Base-by-base conservation (phyloP, 2,113 vertebrate genomes). In the Psilopsiagon aurifrons region DNA sequence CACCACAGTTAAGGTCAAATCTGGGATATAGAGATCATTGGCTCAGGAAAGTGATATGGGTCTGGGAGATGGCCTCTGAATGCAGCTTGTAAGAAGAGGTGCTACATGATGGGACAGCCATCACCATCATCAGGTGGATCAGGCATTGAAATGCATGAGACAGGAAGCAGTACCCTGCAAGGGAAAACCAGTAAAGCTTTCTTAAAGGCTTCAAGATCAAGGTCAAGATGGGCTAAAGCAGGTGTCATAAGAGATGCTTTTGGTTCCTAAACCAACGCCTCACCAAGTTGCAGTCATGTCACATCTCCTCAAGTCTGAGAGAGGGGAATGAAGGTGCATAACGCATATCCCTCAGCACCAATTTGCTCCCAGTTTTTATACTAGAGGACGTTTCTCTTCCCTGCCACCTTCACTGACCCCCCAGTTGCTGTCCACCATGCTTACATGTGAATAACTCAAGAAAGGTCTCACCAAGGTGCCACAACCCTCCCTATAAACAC, bases 201-300 rank as follows among this genome's bases (percentile, higher is more conserved):
- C 63, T 55, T 44, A 24, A 8, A 20, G 22, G 3, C 31, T 68
- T 77, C 17, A 83, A 57, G 14, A 25, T 57, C 9, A 57, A n/a
- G 55, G n/a, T 73, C 13, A 80, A 52, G 12, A 19, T 28, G 9
- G 20, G 33, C 14, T 33, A 35, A 64, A 68, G 9, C 2, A 2
- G 2, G 28, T 25, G 7, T 59, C 55, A 22, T 41, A 77, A 67
- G 7, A 43, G 23, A 10, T 62, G 8, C 1, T 8, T 78, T 87
- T 60, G 20, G 17, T 20, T 51, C n/a, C 43, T 69, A 19, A 73
- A 39, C 19, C 0, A 1, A 14, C 3, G 7, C 6, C 20, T 73
- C 29, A 23, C 15, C 12, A 55, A 66, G 16, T 6, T 73, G 41
- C 46, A 78, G 51, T 25, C 13, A 13, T 29, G 15, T 33, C 31